Conservation (phyloP, 2,888 invertebrate genomes). For the Aspidapion aeneum region DNA sequence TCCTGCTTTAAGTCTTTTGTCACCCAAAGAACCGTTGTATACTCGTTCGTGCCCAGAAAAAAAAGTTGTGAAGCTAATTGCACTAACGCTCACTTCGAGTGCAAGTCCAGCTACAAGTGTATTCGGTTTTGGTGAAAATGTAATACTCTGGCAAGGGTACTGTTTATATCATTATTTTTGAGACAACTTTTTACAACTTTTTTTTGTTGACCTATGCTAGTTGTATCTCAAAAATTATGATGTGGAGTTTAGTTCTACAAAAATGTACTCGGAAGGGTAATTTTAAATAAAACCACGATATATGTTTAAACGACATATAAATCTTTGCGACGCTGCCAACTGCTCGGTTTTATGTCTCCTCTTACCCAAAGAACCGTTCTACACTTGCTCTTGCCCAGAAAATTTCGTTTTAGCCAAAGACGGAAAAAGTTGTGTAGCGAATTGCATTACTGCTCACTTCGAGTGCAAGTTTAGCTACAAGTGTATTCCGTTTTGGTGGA, state of each 20-base stretch:
- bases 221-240: too few relatives aligned
- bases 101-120: constrained; percentile 76
- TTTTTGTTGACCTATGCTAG: too few relatives aligned
- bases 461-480: constrained; percentile 75
- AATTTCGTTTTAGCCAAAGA: constrained; percentile 66
- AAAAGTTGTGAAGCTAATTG: constrained; percentile 78
- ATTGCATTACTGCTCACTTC: constrained; percentile 80
- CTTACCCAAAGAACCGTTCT: constrained; percentile 58
- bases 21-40: constrained; percentile 58
- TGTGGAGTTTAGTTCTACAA: too few relatives aligned
- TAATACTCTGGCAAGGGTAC: constrained; percentile 68
- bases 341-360: constrained; percentile 83
- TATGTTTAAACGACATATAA: constrained; percentile 21
- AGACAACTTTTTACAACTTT: too few relatives aligned
- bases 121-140: constrained; percentile 87
- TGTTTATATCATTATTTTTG: too few relatives aligned
- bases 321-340: constrained; percentile 63
- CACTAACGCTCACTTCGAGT: constrained; percentile 78
- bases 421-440: constrained; percentile 63
- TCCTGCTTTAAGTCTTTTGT: constrained; percentile 76
- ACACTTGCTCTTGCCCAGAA: constrained; percentile 77
- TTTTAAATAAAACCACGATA: too few relatives aligned
- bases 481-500: constrained; percentile 88
- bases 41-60: constrained; percentile 81
- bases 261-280: too few relatives aligned